Conservation (phyloP, 23 tunicate species). For the Trididemnum miniatum region DNA sequence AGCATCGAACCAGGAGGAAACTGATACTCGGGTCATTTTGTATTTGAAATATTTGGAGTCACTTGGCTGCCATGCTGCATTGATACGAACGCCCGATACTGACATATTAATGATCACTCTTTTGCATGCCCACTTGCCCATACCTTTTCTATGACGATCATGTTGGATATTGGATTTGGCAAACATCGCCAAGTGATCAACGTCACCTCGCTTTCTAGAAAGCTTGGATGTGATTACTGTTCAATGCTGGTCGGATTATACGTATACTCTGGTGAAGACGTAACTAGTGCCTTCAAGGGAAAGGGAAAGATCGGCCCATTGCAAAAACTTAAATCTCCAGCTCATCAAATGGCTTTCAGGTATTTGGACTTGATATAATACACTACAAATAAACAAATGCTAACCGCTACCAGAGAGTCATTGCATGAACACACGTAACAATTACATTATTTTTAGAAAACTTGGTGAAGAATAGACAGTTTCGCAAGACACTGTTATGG, state of each 20-base stretch:
- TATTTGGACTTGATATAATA: too few species aligned
- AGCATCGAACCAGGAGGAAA: conserved; percentile 7
- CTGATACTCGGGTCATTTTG: not conserved
- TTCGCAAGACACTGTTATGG: too few species aligned
- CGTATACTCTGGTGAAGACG: not conserved
- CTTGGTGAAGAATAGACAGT: too few species aligned
- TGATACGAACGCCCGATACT: not conserved
- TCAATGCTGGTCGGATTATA: not conserved
- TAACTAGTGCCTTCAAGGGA: not conserved
- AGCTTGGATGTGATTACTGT: not conserved
- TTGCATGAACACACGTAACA: too few species aligned
- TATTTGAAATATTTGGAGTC: not conserved
- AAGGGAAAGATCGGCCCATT: not conserved
- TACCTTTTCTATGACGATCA: too few species aligned
- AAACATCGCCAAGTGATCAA: not conserved
- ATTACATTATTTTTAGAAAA: too few species aligned
- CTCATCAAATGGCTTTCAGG: too few species aligned
- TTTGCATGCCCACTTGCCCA: not conserved
- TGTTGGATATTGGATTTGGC: not conserved
- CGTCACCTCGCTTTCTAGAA: not conserved
- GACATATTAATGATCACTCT: not conserved
- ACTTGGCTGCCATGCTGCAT: not conserved
- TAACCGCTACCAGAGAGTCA: too few species aligned
- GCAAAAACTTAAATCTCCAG: not conserved
- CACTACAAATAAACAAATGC: too few species aligned